Evolutionary conservation across 1,140 invertebrate species (phyloP), one percentile per base, ranked within the genome.

Genomic region (Elysia chlorotica): DNA sequence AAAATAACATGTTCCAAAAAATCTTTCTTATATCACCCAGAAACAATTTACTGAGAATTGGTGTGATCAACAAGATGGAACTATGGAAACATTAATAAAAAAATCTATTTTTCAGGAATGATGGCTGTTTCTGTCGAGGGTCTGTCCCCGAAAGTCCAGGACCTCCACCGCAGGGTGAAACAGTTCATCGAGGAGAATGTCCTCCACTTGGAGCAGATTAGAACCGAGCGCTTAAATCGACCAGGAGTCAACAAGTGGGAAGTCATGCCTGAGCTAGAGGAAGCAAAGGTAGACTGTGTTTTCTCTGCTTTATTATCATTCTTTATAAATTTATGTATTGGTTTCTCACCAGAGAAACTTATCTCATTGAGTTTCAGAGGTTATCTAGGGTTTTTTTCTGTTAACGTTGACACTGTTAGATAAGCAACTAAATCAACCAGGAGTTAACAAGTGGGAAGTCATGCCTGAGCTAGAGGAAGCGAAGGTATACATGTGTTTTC

Each of bases 131-230:
- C 78, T 30, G 86, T 87, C 21, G 70, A 79, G 31, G 82, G 76
- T 21, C 76, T 88, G 17, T 81, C 81, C 10, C 74, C 80, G n/a
- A 68, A 76, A 28, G 87, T 83, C 5, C 81, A 83, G 53, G 76
- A 83, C 33, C 68, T 83, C 0, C 82, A 87, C 72, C 38, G 80
- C 25, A 66, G 79, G 30, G 86, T 88, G 14, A 85, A 79, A 41
- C 74, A 79, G 23, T 87, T 89, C 71, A 82, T 89, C 10, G 65
- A 83, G 57, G 71, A 86, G 25, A 74, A 87, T 57, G 75, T 87
- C 6, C 61, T 87, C 61, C 85, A 84, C 23, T 56, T 87, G 33
- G 85, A 88, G 74, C 10, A 53, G 19, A 80, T 83, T 54, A 80
- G 84, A 31, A 61, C 71, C 38, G 61, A 80, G 59, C 80, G 80